phyloP scores from a whole-genome alignment of 35 echinoderm and acorn worm species.

The Stichopus chloronotus region DNA sequence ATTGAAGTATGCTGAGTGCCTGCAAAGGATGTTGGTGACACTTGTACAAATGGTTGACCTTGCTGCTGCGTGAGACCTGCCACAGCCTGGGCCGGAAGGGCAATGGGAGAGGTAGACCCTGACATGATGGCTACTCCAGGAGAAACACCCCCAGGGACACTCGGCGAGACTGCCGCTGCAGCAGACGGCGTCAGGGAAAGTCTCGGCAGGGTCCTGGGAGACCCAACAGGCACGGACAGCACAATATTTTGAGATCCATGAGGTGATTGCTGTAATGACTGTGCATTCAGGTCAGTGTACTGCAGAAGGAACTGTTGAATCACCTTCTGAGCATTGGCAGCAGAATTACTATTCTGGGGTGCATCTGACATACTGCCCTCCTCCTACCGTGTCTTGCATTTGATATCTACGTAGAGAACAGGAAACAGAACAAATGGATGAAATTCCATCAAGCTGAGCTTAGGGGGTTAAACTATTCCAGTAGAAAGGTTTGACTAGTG shows the following conservation, averaged over 20 bases:
- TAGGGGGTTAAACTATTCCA: no score
- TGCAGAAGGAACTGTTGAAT: constrained; percentile 36
- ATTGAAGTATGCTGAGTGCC: neutral
- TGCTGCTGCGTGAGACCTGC: constrained; percentile 1
- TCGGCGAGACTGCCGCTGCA: neutral
- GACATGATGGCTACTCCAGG: constrained; percentile 23
- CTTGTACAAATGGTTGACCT: constrained; percentile 31
- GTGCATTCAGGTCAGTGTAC: constrained; percentile 16
- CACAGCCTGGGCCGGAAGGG: constrained; percentile 33
- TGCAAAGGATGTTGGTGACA: neutral
- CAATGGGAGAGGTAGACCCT: constrained; percentile 36
- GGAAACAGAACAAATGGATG: neutral
- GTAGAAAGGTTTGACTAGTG: no score
- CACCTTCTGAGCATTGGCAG: constrained; percentile 7
- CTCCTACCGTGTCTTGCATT: neutral
- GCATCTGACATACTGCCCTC: constrained; percentile 47
- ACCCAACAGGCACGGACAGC: constrained; percentile 42
- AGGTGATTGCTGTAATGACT: constrained; percentile 39
- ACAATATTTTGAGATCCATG: constrained; percentile 49
- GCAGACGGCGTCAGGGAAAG: constrained; percentile 46
- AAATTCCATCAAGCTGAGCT: no score
- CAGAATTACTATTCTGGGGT: constrained; percentile 19
- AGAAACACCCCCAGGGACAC: constrained; percentile 6
- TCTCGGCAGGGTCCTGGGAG: constrained; percentile 37
- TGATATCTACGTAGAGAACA: neutral